A percentile compares a stretch with the other conserved stretches of the same genome.
Conservation (phyloP, 1,140 invertebrate species). For the Drosophila persimilis region DNA sequence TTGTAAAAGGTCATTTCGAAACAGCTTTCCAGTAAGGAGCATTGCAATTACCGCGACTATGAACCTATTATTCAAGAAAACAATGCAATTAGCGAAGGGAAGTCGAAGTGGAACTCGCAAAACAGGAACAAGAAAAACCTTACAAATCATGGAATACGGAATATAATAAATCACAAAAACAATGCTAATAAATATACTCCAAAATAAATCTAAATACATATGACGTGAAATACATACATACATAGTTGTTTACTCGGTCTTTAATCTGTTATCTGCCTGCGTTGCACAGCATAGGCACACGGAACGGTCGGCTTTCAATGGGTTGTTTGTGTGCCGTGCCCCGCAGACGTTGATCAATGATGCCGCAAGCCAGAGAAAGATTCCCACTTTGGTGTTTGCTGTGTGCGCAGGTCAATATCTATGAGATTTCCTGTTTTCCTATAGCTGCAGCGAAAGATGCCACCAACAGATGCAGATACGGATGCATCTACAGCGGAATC, state of each 20-base stretch:
- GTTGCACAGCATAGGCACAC: not conserved
- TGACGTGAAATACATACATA: slow-evolving; percentile 12
- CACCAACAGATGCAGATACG: slow-evolving; percentile 12
- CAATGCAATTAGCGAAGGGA: slow-evolving; percentile 33
- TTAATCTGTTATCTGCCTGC: slow-evolving; percentile 15
- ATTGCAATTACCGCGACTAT: slow-evolving; percentile 46
- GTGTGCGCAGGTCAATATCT: too few relatives aligned
- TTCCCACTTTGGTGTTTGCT: not conserved
- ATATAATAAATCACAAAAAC: slow-evolving; percentile 40
- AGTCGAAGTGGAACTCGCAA: slow-evolving; percentile 19
- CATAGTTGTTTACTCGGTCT: slow-evolving; percentile 26
- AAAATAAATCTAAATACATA: slow-evolving; percentile 59
- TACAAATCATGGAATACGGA: slow-evolving; percentile 60
- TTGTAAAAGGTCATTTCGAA: slow-evolving; percentile 16
- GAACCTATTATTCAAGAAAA: slow-evolving; percentile 38
- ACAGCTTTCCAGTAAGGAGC: slow-evolving; percentile 3
- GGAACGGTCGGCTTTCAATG: not conserved
- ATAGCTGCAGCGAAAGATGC: slow-evolving; percentile 6
- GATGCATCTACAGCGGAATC: slow-evolving; percentile 1
- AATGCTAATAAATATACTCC: slow-evolving; percentile 64
- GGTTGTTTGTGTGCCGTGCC: not conserved
- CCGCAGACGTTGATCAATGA: too few relatives aligned
- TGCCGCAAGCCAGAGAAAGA: not conserved
- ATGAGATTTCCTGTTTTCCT: slow-evolving; percentile 1
- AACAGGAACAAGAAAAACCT: slow-evolving; percentile 8